These are phyloP conservation scores for Vollenhovia emeryi DNA, from an alignment of 1,140 invertebrate species.

Conservation along the genomic window DNA sequence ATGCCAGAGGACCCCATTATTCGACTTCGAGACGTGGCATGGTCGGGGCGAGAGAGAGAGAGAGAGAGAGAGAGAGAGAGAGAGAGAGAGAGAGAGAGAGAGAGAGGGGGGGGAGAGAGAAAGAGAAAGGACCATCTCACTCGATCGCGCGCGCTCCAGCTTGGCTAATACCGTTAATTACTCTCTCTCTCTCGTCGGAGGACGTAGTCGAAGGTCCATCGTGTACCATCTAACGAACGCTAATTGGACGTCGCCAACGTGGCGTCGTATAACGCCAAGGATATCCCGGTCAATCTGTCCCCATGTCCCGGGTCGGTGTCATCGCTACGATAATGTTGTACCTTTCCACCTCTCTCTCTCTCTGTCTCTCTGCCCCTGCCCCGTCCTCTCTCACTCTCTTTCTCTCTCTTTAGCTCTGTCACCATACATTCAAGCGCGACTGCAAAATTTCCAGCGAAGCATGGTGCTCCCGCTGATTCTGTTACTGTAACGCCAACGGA, in stretches of 20 bases:
- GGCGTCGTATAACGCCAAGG: constrained; percentile 70
- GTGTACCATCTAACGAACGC: constrained; percentile 68
- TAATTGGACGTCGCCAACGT: constrained; percentile 69
- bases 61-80: neutral
- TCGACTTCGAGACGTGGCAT: constrained; percentile 58
- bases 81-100: neutral
- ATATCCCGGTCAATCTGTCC: constrained; percentile 67
- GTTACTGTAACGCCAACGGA: constrained; percentile 28
- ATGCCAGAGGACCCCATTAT: constrained; percentile 63
- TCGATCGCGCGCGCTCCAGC: constrained; percentile 57
- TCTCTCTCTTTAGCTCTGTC: neutral
- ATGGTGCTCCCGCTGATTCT: constrained; percentile 8
- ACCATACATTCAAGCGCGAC: neutral
- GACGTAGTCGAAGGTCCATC: constrained; percentile 49
- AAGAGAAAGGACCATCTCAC: constrained; percentile 1
- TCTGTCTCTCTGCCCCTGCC: neutral
- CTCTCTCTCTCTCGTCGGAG: constrained; percentile 68
- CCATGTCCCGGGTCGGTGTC: constrained; percentile 49
- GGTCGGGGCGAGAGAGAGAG: neutral
- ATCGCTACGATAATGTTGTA: constrained; percentile 38
- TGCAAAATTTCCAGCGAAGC: constrained; percentile 37
- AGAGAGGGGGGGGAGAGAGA: neutral
- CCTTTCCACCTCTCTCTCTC: neutral
- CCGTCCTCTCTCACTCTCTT: neutral
- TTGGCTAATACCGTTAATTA: constrained; percentile 73